Conservation (phyloP, 1,140 invertebrate species). For the Chelonus insularis region DNA sequence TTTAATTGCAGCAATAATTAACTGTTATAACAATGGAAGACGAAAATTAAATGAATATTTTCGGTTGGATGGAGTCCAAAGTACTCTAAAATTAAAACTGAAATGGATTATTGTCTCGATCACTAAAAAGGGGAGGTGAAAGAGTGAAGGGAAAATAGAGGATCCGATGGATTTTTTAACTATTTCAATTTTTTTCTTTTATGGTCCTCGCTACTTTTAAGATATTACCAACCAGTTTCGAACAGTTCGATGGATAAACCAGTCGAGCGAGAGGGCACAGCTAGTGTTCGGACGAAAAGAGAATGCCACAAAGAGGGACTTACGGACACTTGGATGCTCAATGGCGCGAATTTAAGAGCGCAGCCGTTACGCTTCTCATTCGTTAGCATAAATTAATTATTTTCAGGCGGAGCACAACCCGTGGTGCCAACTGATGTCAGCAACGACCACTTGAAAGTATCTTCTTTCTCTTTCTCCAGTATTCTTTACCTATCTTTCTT, state of each 20-base stretch:
- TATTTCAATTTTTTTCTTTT: background rate
- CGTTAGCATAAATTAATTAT: constrained; percentile 61
- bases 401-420: constrained; percentile 38
- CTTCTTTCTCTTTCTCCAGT: background rate
- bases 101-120: no score
- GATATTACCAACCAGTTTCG: constrained; percentile 48
- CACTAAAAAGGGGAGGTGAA: no score
- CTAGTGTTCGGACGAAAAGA: constrained; percentile 8
- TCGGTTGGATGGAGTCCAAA: no score
- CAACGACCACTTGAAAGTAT: constrained; percentile 14
- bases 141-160: no score
- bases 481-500: background rate
- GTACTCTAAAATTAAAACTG: no score
- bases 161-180: background rate
- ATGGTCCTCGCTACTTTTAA: constrained; percentile 8
- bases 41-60: no score
- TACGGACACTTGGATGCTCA: constrained; percentile 59
- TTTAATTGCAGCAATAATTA: no score
- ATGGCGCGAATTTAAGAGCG: constrained; percentile 60
- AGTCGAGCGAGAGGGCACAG: constrained; percentile 46
- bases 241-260: constrained; percentile 55
- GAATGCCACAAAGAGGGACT: constrained; percentile 44
- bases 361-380: constrained; percentile 60
- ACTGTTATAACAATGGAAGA: no score
- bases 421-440: constrained; percentile 41